A percentile compares a stretch with the other conserved stretches of the same genome.
Conservation (phyloP, 1,140 invertebrate species). For the Physella acuta region DNA sequence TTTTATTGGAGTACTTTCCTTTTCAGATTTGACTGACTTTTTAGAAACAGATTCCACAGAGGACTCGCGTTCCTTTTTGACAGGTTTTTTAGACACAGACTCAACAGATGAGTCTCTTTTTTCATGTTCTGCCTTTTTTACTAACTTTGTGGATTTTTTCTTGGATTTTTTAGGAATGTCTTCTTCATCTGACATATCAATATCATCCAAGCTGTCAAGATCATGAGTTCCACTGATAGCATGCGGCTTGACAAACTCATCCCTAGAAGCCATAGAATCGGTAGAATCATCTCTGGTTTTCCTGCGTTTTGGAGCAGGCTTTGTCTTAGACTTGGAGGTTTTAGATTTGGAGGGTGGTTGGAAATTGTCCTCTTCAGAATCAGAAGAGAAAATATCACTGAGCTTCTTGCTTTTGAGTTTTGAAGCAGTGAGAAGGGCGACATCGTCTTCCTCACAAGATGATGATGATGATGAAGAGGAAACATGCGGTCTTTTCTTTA, state of each 20-base stretch:
- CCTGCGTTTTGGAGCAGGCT: conserved; percentile 19
- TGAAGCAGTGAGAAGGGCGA: conserved; percentile 22
- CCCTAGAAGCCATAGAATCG: conserved; percentile 16
- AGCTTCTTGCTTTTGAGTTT: conserved; percentile 27
- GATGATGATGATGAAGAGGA: conserved; percentile 28
- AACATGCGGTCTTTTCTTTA: conserved; percentile 25
- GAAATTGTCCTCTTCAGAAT: conserved; percentile 34
- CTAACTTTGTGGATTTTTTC: conserved; percentile 30
- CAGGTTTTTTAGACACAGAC: conserved; percentile 29
- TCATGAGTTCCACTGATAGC: conserved; percentile 28
- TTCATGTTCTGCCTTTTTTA: conserved; percentile 14
- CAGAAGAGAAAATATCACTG: conserved; percentile 26
- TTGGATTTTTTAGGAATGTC: conserved; percentile 12
- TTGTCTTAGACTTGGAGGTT: background rate
- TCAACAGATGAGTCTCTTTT: conserved; percentile 27
- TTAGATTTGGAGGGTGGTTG: background rate
- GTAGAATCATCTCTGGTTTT: conserved; percentile 19
- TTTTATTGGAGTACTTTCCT: conserved; percentile 5
- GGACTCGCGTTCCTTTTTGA: conserved; percentile 15
- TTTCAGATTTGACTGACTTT: conserved; percentile 22
- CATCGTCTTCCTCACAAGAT: conserved; percentile 33
- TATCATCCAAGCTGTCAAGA: conserved; percentile 27
- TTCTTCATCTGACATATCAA: conserved; percentile 27
- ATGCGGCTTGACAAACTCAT: conserved; percentile 24
- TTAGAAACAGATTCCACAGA: conserved; percentile 15